Evolutionary conservation across 2,797 vertebrate species (phyloP).

Genomic region (Dicrostonyx torquatus): DNA sequence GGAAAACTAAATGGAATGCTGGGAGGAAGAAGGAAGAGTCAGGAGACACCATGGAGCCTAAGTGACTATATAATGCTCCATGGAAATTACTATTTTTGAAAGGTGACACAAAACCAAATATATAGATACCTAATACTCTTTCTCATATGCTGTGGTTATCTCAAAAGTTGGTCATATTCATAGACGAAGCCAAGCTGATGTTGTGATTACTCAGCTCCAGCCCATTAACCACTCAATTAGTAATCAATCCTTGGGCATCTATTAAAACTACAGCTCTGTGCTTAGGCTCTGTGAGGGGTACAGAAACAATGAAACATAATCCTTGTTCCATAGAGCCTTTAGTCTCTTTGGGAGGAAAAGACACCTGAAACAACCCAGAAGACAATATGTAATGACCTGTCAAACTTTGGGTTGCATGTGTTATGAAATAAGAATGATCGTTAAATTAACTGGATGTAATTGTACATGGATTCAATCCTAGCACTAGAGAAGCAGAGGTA

Average conservation of each 20-base stretch:
- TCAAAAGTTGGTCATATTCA: not conserved
- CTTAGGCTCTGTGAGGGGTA: not conserved
- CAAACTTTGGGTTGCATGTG: not conserved
- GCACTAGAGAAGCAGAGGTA: not conserved
- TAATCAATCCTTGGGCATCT: not conserved
- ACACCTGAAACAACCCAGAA: not conserved
- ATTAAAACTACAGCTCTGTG: not conserved
- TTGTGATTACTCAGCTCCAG: not conserved
- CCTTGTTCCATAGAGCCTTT: not conserved
- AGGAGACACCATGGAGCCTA: too few species aligned
- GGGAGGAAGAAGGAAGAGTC: too few species aligned
- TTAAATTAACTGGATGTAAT: not conserved
- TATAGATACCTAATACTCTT: not conserved
- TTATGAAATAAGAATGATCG: not conserved
- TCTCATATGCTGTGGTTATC: not conserved
- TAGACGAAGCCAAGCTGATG: not conserved
- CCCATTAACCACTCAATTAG: not conserved
- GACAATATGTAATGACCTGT: not conserved
- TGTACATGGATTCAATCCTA: not conserved
- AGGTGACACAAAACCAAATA: not conserved
- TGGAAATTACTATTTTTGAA: slow-evolving; percentile 21
- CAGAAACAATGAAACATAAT: not conserved
- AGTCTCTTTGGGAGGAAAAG: not conserved
- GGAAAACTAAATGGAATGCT: too few species aligned
- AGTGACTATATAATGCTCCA: not conserved